These are phyloP conservation scores for Tauraco hartlaubi DNA, from an alignment of 2,797 vertebrate genomes.

Conservation along the genomic window DNA sequence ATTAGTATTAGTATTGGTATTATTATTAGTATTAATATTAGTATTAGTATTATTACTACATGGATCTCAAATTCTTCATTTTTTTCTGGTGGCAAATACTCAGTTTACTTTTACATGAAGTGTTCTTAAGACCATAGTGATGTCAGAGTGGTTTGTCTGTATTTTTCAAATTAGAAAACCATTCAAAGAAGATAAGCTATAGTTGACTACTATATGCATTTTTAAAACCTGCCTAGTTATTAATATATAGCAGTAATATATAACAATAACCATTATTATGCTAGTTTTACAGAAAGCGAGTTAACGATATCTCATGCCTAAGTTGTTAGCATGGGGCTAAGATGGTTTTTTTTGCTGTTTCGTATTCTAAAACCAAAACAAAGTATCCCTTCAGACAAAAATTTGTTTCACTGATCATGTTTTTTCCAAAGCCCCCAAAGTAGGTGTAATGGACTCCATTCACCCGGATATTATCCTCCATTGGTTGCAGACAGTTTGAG, in stretches of 20 bases:
- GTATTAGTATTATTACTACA: neutral
- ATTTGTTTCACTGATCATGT: neutral
- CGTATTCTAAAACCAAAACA: neutral
- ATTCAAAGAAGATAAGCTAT: neutral
- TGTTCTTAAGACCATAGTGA: neutral
- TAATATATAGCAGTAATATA: neutral
- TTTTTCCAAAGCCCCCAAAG: neutral
- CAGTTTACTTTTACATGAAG: neutral
- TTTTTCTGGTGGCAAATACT: neutral
- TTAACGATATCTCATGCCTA: neutral
- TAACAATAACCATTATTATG: neutral
- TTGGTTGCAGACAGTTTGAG: neutral
- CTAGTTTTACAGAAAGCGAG: neutral
- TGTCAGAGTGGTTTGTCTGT: neutral
- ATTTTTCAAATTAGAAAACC: neutral
- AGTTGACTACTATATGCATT: neutral
- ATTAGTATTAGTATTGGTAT: neutral
- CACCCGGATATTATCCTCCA: neutral
- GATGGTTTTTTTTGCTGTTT: neutral
- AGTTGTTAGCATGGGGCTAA: neutral
- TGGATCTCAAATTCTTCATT: neutral
- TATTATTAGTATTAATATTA: no score
- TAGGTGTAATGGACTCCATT: neutral
- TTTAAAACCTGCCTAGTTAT: neutral
- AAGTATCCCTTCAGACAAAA: neutral